Evolutionary conservation across 2,888 invertebrate genomes (phyloP).

Genomic region (Punctoribates punctum): DNA sequence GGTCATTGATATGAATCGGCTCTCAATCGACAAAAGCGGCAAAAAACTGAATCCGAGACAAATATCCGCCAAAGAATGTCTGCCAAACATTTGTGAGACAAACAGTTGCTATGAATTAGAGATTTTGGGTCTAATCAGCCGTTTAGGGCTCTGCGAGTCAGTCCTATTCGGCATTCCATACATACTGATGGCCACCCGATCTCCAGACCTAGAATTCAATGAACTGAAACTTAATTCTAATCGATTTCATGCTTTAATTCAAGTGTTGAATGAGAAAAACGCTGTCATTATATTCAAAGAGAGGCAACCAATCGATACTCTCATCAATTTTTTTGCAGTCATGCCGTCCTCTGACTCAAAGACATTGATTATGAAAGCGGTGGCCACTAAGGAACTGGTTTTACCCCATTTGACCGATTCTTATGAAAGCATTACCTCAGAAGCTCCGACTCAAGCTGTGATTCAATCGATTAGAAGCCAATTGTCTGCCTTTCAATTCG

Average conservation of each 20-base stretch:
- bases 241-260: conserved; percentile 1
- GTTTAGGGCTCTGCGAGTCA: background rate
- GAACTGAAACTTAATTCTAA: background rate
- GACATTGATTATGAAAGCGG: background rate
- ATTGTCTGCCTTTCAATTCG: background rate
- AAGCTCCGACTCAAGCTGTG: background rate
- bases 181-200: background rate
- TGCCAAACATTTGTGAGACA: background rate
- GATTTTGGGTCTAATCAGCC: background rate
- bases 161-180: conserved; percentile 7
- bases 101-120: conserved; percentile 1
- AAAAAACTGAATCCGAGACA: background rate
- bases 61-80: background rate
- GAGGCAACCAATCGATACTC: background rate
- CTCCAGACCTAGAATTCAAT: background rate
- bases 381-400: conserved; percentile 5
- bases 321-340: background rate
- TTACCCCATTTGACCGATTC: background rate
- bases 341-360: background rate
- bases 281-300: background rate
- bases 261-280: conserved; percentile 17
- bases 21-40: background rate
- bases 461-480: background rate
- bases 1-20: background rate
- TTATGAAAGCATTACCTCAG: background rate